These are phyloP conservation scores for Pogonus chalceus DNA, from an alignment of 1,140 invertebrate genomes.

Conservation along the genomic window DNA sequence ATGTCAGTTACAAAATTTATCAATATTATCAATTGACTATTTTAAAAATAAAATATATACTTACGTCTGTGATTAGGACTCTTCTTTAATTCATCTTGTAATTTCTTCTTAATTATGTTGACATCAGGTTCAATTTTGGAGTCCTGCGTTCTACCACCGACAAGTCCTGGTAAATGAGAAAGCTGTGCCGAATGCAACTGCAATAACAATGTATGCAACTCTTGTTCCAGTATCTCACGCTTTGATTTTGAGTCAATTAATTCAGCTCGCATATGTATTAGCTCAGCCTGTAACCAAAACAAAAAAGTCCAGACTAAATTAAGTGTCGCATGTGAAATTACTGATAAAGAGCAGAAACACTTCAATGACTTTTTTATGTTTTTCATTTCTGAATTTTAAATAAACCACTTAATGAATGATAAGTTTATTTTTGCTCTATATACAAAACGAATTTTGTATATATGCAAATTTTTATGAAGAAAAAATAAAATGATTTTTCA, in stretches of 20 bases:
- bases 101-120: slow-evolving; percentile 32
- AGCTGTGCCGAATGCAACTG: slow-evolving; percentile 53
- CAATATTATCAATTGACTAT: too few relatives aligned
- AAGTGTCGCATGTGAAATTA: too few relatives aligned
- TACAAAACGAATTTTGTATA: too few relatives aligned
- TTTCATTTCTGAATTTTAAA: too few relatives aligned
- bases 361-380: too few relatives aligned
- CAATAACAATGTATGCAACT: slow-evolving; percentile 50
- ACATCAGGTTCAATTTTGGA: slow-evolving; percentile 31
- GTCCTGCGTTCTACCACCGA: slow-evolving; percentile 33
- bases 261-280: slow-evolving; percentile 60
- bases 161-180: slow-evolving; percentile 29
- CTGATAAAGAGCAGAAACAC: background rate
- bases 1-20: too few relatives aligned
- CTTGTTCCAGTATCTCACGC: slow-evolving; percentile 47
- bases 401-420: too few relatives aligned
- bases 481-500: too few relatives aligned
- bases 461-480: too few relatives aligned
- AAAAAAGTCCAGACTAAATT: slow-evolving; percentile 17
- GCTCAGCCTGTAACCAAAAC: slow-evolving; percentile 54
- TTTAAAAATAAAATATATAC: slow-evolving; percentile 7
- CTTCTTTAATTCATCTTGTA: slow-evolving; percentile 34
- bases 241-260: slow-evolving; percentile 52
- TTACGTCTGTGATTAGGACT: slow-evolving; percentile 29
- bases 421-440: too few relatives aligned